A percentile compares a stretch with the other conserved stretches of the same genome.
Evolutionary conservation across 2,113 vertebrate genomes (phyloP).

Genomic region (Dascyllus trimaculatus): DNA sequence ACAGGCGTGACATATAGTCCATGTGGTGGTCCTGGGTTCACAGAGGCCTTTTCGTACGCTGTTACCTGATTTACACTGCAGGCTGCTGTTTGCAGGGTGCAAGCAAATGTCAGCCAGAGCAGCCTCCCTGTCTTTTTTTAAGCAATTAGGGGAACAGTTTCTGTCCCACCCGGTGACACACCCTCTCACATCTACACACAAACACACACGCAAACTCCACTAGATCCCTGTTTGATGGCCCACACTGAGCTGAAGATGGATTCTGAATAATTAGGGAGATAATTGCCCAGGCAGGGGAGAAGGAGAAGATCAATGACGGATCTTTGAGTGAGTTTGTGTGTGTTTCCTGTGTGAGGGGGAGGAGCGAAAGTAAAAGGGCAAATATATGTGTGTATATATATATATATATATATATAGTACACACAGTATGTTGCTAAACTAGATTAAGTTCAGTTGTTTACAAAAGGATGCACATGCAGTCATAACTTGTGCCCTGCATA

Average conservation of each 20-base stretch:
- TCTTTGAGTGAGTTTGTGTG: constrained; percentile 60
- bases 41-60: constrained; percentile 38
- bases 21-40: constrained; percentile 38
- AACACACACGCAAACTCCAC: constrained; percentile 46
- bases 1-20: constrained; percentile 68
- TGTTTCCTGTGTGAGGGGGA: constrained; percentile 25
- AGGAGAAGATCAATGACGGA: constrained; percentile 81
- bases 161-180: constrained; percentile 55
- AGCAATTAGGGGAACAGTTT: constrained; percentile 72
- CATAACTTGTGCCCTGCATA: constrained; percentile 20
- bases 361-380: constrained; percentile 28
- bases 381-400: constrained; percentile 38
- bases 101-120: constrained; percentile 60
- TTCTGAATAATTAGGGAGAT: constrained; percentile 84
- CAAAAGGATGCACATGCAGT: neutral
- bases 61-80: constrained; percentile 65
- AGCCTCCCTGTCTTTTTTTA: constrained; percentile 64
- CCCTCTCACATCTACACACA: constrained; percentile 41
- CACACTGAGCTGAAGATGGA: constrained; percentile 77
- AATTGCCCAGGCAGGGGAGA: constrained; percentile 81
- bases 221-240: constrained; percentile 74
- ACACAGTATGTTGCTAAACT: neutral
- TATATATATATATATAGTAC: constrained; percentile 11
- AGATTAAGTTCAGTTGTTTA: neutral
- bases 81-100: constrained; percentile 57